Conservation (phyloP, 2,797 vertebrate species). For the Artibeus jamaicensis region DNA sequence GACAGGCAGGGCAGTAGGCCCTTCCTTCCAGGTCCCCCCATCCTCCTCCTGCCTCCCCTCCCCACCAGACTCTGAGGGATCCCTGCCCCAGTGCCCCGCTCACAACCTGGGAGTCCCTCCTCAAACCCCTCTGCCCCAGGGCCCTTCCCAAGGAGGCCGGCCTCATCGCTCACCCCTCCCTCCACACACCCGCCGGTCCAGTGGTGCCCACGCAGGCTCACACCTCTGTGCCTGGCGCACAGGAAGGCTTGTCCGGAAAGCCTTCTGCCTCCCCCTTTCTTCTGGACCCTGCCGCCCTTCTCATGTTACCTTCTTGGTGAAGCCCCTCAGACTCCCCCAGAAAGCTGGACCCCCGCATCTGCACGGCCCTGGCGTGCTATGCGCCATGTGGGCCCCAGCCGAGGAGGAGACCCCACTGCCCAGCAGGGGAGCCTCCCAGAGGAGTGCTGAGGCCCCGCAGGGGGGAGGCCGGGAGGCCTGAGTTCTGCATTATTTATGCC, state of each 20-base stretch:
- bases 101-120: not conserved
- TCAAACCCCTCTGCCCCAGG: not conserved
- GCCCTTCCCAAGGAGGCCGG: not conserved
- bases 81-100: not conserved
- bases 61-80: not conserved
- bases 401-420: not conserved
- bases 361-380: accelerated
- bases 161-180: not conserved
- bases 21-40: not conserved
- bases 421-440: not conserved
- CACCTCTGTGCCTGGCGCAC: not conserved
- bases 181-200: not conserved
- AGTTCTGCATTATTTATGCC: not conserved
- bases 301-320: not conserved
- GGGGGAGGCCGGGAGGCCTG: not conserved
- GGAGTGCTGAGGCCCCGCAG: not conserved
- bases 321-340: not conserved
- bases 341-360: not conserved
- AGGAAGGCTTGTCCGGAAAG: not conserved
- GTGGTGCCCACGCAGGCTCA: not conserved
- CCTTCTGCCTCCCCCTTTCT: not conserved
- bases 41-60: not conserved
- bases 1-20: not conserved
- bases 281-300: not conserved
- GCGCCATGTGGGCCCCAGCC: not conserved